Conservation (phyloP, 2,888 invertebrate genomes). For the Seira ritae region DNA sequence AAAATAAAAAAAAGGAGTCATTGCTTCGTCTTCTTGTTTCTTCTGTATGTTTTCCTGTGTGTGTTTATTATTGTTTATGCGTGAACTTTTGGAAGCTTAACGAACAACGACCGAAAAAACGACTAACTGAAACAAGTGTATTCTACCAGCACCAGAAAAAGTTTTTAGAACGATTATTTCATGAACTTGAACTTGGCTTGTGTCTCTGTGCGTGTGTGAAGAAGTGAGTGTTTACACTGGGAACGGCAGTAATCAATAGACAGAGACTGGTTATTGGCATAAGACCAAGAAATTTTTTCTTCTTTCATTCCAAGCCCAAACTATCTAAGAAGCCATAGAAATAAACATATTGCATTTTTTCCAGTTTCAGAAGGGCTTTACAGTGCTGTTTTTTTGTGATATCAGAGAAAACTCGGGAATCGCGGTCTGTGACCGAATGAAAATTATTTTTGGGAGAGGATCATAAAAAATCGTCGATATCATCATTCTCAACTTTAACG, state of each 20-base stretch:
- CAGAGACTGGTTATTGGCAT: conserved; percentile 46
- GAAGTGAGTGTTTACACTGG: conserved; percentile 32
- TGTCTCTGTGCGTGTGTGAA: conserved; percentile 27
- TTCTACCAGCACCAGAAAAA: background rate
- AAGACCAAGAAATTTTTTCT: conserved; percentile 42
- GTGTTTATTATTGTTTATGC: conserved; percentile 49
- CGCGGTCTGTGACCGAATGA: background rate
- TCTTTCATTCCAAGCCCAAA: conserved; percentile 27
- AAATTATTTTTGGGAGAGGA: conserved; percentile 10
- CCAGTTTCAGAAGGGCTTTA: background rate
- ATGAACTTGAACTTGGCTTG: conserved; percentile 61
- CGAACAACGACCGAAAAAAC: background rate
- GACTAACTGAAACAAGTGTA: background rate
- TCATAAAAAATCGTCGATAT: background rate
- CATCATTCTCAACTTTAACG: conserved; percentile 1
- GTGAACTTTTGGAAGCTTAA: conserved; percentile 34
- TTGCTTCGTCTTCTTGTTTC: conserved; percentile 1
- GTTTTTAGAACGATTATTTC: conserved; percentile 32
- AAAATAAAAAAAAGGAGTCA: conserved; percentile 17
- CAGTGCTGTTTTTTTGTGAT: conserved; percentile 10
- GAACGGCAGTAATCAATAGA: conserved; percentile 40
- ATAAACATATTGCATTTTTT: background rate
- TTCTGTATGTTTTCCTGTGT: background rate
- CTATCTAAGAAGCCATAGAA: background rate
- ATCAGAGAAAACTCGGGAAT: background rate